phyloP scores from a whole-genome alignment of 2,888 invertebrate species.

The Ariolimax columbianus region DNA sequence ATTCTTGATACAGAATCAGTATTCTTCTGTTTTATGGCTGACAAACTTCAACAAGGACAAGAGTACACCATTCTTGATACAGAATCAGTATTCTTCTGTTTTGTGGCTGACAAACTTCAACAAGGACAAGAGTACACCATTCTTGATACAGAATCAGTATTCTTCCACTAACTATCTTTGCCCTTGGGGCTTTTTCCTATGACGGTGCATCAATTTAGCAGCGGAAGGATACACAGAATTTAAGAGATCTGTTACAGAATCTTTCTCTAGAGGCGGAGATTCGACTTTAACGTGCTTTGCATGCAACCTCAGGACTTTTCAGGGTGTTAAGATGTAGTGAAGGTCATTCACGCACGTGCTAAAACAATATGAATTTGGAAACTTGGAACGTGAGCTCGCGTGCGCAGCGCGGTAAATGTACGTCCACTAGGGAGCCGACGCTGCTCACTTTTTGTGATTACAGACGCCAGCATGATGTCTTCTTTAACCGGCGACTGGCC shows the following conservation, averaged over 20 bases:
- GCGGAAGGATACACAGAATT: not conserved
- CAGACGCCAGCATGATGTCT: not conserved
- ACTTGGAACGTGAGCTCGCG: not conserved
- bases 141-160: not conserved
- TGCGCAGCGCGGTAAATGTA: not conserved
- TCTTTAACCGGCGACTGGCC: not conserved
- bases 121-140: no score
- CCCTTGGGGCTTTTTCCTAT: not conserved
- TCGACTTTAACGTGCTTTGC: not conserved
- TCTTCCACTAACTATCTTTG: not conserved
- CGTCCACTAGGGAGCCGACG: not conserved
- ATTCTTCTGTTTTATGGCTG: no score
- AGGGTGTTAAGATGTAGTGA: not conserved
- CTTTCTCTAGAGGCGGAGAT: not conserved
- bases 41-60: no score
- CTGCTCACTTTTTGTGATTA: not conserved
- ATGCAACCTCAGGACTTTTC: not conserved
- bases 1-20: no score
- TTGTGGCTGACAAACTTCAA: no score
- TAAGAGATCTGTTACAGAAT: not conserved
- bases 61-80: no score
- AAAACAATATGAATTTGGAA: not conserved
- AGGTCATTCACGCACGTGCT: not conserved
- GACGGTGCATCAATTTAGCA: not conserved
- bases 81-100: no score